These are phyloP conservation scores for Gonocerus acuteangulatus DNA, from an alignment of 2,888 invertebrate species.

Conservation along the genomic window DNA sequence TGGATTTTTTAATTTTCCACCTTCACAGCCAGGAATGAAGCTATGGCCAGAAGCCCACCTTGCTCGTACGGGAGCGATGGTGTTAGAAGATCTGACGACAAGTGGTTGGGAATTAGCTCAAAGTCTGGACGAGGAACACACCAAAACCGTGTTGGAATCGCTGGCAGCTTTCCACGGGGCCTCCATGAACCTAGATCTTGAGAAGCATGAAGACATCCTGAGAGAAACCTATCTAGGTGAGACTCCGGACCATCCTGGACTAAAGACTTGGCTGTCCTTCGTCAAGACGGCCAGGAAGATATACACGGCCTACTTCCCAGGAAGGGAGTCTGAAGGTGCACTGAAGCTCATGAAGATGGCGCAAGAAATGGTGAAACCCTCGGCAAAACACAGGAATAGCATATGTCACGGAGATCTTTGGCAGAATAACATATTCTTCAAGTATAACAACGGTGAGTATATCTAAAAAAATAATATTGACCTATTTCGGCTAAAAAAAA, in stretches of 20 bases:
- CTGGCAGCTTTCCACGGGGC: constrained; percentile 27
- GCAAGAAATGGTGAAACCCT: background rate
- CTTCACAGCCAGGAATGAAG: background rate
- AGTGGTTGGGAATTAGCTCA: constrained; percentile 8
- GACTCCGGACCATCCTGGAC: background rate
- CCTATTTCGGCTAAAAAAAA: no score
- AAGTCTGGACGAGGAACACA: constrained; percentile 8
- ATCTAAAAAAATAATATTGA: no score
- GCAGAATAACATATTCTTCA: constrained; percentile 29
- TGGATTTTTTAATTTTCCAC: no score
- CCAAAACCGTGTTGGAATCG: background rate
- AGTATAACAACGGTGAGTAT: constrained; percentile 10
- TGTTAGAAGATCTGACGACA: constrained; percentile 22
- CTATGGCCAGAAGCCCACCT: constrained; percentile 18
- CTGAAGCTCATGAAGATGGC: background rate
- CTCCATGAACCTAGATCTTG: background rate
- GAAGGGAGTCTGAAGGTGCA: background rate
- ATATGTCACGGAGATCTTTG: constrained; percentile 29
- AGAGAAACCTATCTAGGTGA: constrained; percentile 22
- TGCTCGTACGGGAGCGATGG: constrained; percentile 16
- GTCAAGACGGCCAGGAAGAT: background rate
- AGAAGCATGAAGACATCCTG: background rate
- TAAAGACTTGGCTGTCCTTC: constrained; percentile 24
- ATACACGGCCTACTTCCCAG: constrained; percentile 4
- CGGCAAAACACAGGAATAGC: constrained; percentile 12